Evolutionary conservation across 1,140 invertebrate species (phyloP).

Genomic region (Polypedilum pembai): DNA sequence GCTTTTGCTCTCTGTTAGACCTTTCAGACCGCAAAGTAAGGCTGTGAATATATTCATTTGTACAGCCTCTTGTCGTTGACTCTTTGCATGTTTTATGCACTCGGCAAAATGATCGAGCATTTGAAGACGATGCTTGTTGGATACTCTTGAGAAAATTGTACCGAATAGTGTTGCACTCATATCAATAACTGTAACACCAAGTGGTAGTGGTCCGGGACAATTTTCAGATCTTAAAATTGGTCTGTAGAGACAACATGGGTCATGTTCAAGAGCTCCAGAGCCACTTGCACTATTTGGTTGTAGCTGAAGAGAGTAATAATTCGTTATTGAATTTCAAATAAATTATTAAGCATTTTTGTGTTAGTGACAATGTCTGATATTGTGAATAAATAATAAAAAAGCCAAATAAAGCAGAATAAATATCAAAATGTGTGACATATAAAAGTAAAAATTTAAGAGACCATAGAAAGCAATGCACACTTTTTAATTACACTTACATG

Average conservation of each 20-base stretch:
- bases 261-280: slow-evolving; percentile 92
- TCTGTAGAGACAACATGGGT: slow-evolving; percentile 83
- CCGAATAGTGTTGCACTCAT: slow-evolving; percentile 89
- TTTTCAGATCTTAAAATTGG: slow-evolving; percentile 46
- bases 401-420: background rate
- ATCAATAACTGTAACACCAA: slow-evolving; percentile 96
- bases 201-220: slow-evolving; percentile 70
- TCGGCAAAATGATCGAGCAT: slow-evolving; percentile 96
- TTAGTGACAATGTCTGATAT: background rate
- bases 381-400: background rate
- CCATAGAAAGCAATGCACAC: background rate
- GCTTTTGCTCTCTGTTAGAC: slow-evolving; percentile 78
- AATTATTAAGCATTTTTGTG: background rate
- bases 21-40: slow-evolving; percentile 80
- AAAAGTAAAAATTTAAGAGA: background rate
- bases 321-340: too few species aligned
- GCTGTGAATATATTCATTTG: slow-evolving; percentile 97
- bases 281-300: slow-evolving; percentile 88
- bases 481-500: slow-evolving; percentile 53
- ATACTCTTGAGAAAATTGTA: slow-evolving; percentile 85
- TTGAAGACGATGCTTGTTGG: slow-evolving; percentile 91
- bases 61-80: slow-evolving; percentile 84
- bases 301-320: slow-evolving; percentile 53
- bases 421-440: background rate
- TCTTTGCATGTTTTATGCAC: slow-evolving; percentile 88